A percentile compares a stretch with the other conserved stretches of the same genome.
These are phyloP conservation scores for Hydrophis major DNA, from an alignment of 2,797 vertebrate species.

Conservation along the genomic window DNA sequence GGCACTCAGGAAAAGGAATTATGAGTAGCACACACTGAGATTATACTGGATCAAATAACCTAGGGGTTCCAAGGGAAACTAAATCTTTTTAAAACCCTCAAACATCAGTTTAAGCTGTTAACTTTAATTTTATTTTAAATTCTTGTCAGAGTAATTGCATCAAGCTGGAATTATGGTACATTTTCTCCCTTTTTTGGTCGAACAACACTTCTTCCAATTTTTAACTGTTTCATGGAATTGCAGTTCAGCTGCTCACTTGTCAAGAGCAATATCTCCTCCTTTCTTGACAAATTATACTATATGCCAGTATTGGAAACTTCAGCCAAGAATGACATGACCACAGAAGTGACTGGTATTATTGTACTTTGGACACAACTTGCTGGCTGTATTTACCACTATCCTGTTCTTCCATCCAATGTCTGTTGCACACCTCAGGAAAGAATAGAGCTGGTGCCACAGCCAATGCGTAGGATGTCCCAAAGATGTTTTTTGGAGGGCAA, in stretches of 20 bases:
- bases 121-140: slow-evolving; percentile 82
- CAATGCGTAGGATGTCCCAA: neutral
- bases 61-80: slow-evolving; percentile 77
- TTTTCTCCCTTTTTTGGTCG: slow-evolving; percentile 57
- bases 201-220: slow-evolving; percentile 43
- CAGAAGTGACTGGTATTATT: slow-evolving; percentile 9
- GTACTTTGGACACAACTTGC: neutral
- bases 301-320: neutral
- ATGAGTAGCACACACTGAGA: slow-evolving; percentile 67
- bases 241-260: slow-evolving; percentile 23
- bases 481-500: neutral
- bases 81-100: slow-evolving; percentile 79
- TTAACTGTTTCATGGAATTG: slow-evolving; percentile 65
- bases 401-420: neutral
- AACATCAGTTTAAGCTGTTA: slow-evolving; percentile 80
- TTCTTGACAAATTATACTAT: neutral
- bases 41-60: slow-evolving; percentile 78
- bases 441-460: neutral
- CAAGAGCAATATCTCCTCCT: slow-evolving; percentile 25
- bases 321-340: neutral
- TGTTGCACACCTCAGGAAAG: neutral
- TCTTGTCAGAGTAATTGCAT: slow-evolving; percentile 77
- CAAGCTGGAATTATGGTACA: slow-evolving; percentile 74
- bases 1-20: slow-evolving; percentile 70
- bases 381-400: neutral